Evolutionary conservation across 1,140 invertebrate species (phyloP).

Genomic region (Drosophila sturtevanti): DNA sequence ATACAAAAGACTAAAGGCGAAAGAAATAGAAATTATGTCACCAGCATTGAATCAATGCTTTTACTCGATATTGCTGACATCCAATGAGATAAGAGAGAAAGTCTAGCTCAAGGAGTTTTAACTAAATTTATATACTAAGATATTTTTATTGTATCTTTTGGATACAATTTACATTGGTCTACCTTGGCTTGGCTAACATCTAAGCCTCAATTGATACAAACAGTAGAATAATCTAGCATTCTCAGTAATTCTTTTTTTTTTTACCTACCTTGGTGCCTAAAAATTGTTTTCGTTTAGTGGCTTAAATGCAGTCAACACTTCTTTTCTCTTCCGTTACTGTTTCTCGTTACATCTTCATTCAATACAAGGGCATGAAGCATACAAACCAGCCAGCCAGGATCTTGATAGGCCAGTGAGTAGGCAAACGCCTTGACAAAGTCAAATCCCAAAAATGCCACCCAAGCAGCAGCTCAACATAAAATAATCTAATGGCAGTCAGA

Average conservation of each 20-base stretch:
- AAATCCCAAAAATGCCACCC: conserved; percentile 60
- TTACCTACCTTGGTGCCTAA: not conserved
- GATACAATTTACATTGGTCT: conserved; percentile 5
- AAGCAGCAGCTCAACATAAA: conserved; percentile 65
- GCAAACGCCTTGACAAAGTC: conserved; percentile 14
- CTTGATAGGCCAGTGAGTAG: conserved; percentile 13
- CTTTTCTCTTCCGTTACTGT: not conserved
- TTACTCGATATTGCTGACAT: conserved; percentile 7
- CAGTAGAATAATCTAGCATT: conserved; percentile 5
- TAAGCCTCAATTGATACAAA: conserved; percentile 3
- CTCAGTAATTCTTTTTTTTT: conserved; percentile 7
- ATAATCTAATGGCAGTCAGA: conserved; percentile 69
- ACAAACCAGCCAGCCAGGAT: not conserved
- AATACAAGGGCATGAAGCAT: conserved; percentile 1
- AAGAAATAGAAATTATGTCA: conserved; percentile 63
- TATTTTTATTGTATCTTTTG: not conserved
- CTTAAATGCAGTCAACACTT: conserved; percentile 16
- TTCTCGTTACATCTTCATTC: not conserved
- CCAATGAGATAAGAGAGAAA: not conserved
- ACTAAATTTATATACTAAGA: not conserved
- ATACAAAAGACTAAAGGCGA: conserved; percentile 3
- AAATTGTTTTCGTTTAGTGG: conserved; percentile 8
- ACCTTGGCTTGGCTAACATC: not conserved
- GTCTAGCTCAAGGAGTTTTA: not conserved
- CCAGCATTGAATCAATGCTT: conserved; percentile 31